Conservation (phyloP, 2,797 vertebrate species). For the Petrocephalus schoutedeni region DNA sequence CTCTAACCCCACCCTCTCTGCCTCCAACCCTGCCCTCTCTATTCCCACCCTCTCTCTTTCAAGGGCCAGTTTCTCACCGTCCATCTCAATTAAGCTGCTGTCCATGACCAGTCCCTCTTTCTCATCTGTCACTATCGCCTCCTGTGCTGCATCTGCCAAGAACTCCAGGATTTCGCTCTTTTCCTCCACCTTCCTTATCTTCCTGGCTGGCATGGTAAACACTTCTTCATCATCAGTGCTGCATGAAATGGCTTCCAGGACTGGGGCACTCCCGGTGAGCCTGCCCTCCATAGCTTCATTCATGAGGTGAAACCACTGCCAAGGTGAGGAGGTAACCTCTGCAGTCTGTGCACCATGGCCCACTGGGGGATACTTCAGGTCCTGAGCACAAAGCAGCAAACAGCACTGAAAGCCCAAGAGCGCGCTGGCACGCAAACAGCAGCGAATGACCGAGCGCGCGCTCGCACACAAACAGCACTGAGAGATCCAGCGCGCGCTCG, state of each 20-base stretch:
- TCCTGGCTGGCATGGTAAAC: slow-evolving; percentile 39
- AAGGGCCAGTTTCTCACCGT: slow-evolving; percentile 23
- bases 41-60: slow-evolving; percentile 44
- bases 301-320: slow-evolving; percentile 57
- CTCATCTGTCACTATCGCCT: background rate
- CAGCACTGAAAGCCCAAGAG: background rate
- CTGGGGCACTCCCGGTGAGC: slow-evolving; percentile 40
- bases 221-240: slow-evolving; percentile 34
- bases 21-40: slow-evolving; percentile 47
- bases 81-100: slow-evolving; percentile 25
- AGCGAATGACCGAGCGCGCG: background rate
- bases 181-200: slow-evolving; percentile 23
- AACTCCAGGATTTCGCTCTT: slow-evolving; percentile 43
- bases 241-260: slow-evolving; percentile 37
- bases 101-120: slow-evolving; percentile 33
- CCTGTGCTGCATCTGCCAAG: slow-evolving; percentile 30
- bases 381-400: slow-evolving; percentile 37
- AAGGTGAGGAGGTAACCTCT: slow-evolving; percentile 47
- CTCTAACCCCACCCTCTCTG: slow-evolving; percentile 48
- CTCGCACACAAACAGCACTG: background rate
- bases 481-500: background rate
- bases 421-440: background rate
- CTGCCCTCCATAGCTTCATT: slow-evolving; percentile 56
- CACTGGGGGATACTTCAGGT: slow-evolving; percentile 53
- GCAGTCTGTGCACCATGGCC: slow-evolving; percentile 28